phyloP scores from a whole-genome alignment of 2,888 invertebrate genomes.

The Megalurothrips usitatus region DNA sequence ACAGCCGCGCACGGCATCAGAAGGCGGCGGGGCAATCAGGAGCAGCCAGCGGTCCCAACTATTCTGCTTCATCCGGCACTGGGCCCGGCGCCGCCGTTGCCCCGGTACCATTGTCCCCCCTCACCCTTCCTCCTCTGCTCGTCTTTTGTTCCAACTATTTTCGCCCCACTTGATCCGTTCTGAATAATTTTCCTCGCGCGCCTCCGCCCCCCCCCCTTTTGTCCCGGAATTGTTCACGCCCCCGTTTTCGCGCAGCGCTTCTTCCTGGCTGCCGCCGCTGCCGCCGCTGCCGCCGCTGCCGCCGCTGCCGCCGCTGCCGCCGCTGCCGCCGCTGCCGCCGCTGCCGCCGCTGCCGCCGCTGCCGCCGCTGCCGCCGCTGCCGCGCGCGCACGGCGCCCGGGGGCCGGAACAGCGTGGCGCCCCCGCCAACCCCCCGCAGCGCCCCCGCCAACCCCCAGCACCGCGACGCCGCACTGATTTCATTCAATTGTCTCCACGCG shows the following conservation, averaged over 20 bases:
- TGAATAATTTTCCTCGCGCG: neutral
- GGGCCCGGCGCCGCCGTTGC: neutral
- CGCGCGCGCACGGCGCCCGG: too few species aligned
- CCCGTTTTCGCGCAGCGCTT: too few species aligned
- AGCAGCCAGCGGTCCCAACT: neutral
- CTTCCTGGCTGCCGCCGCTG: too few species aligned
- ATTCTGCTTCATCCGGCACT: neutral
- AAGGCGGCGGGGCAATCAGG: too few species aligned
- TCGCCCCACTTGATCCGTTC: slow-evolving; percentile 19
- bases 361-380: neutral
- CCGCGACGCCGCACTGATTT: neutral
- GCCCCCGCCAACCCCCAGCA: neutral
- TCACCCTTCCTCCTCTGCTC: neutral
- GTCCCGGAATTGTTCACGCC: too few species aligned
- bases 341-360: neutral
- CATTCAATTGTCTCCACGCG: slow-evolving; percentile 22
- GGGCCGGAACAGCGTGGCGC: neutral
- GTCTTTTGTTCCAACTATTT: slow-evolving; percentile 25
- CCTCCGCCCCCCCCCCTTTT: too few species aligned
- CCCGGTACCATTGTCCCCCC: neutral
- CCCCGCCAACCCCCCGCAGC: neutral
- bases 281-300: too few species aligned
- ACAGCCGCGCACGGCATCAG: too few species aligned
- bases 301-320: neutral
- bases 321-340: neutral